Evolutionary conservation across 2,113 vertebrate species (phyloP), one percentile per base, ranked within the genome.

Genomic region (Indri indri): DNA sequence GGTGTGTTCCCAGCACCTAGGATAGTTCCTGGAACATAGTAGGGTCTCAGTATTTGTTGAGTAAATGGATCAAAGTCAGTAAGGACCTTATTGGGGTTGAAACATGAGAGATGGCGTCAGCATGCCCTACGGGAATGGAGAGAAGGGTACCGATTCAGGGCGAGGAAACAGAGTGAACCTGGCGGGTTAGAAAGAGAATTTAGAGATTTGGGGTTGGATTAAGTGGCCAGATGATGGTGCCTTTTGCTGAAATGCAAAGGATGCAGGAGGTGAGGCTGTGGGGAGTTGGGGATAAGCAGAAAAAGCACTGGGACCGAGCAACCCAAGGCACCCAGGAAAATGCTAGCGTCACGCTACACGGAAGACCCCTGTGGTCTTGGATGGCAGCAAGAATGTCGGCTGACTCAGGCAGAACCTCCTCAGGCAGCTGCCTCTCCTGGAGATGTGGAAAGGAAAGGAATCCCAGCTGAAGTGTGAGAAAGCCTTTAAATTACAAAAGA

Each of bases 191-290:
- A 73, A 25, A 34, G 16, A 82, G 68, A 90, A 50, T 25, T 18
- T 30, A 73, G 59, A 17, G 5, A 11, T 74, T 76, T 81, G 27
- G 82, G 34, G 23, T 63, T 32, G 74, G 22, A 73, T 89, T 86
- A 80, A 73, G 47, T 84, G 27, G 22, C 45, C 40, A 30, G 18
- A 54, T n/a, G 70, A 45, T 47, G 54, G 27, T 8, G 2, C 11
- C 59, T 93, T 87, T 59, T 90, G 40, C 80, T 86, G 32, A 94
- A 83, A 84, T 92, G 32, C n/a, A 22, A 93, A 86, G 61, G 54
- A 70, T 37, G 50, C 27, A 82, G 37, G 3, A 42, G 13, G 6
- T 32, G 3, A 86, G 4, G 4, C 7, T 42, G 8, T 32, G 5
- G 61, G 32, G 59, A 52, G 8, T 77, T 89, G n/a, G 1, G 54